A percentile compares a stretch with the other conserved stretches of the same genome.
Conservation (phyloP, 2,797 vertebrate genomes). For the Parotocinclus haroldoi region DNA sequence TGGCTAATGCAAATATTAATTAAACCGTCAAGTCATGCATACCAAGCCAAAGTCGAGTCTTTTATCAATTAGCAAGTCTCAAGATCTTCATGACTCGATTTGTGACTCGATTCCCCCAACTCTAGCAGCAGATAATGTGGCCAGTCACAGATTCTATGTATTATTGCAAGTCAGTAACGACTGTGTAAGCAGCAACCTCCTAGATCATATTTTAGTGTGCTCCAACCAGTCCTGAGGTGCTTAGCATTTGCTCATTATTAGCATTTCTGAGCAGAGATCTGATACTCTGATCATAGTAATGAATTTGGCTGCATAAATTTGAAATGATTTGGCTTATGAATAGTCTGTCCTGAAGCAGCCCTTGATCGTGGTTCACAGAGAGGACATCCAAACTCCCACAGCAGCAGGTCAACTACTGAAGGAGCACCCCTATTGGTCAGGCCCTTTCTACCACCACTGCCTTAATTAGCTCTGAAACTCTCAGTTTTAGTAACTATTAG, state of each 20-base stretch:
- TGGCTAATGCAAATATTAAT: no score
- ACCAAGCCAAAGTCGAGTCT: no score
- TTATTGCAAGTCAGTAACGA: no score
- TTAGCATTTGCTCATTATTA: constrained; percentile 9
- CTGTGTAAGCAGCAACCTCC: no score
- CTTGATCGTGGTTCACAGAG: constrained; percentile 45
- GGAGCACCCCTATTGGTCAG: constrained; percentile 39
- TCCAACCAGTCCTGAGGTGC: no score
- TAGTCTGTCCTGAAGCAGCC: constrained; percentile 19
- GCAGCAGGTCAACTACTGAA: constrained; percentile 23
- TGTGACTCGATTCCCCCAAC: no score
- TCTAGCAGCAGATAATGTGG: no score
- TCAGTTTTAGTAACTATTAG: not conserved
- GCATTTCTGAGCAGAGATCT: constrained; percentile 15
- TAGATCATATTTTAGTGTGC: no score
- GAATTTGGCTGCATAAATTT: constrained; percentile 26
- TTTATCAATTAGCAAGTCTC: no score
- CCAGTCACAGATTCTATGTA: no score
- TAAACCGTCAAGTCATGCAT: no score
- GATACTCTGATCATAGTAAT: constrained; percentile 14
- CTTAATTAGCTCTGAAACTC: constrained; percentile 28
- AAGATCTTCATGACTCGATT: no score
- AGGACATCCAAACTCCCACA: constrained; percentile 42
- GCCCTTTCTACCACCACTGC: constrained; percentile 15
- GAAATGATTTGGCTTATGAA: constrained; percentile 38